These are phyloP conservation scores for Myotis daubentonii DNA, from an alignment of 2,797 vertebrate species.

Conservation along the genomic window DNA sequence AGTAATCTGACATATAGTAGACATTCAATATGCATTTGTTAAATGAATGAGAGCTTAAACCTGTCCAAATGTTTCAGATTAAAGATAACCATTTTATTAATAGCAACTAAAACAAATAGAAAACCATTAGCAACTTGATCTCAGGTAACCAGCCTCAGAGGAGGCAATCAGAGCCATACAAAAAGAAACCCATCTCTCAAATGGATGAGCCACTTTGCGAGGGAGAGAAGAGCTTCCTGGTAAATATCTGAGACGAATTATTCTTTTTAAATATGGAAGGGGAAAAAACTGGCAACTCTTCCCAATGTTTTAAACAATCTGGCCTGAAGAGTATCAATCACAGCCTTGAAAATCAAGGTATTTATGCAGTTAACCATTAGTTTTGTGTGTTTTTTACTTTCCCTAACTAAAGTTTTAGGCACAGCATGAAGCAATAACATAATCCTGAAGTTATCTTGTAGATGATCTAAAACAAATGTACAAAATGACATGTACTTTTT, in stretches of 20 bases:
- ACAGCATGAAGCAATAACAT: neutral
- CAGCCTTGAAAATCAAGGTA: slow-evolving; percentile 9
- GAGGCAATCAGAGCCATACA: neutral
- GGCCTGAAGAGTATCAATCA: neutral
- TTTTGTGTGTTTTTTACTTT: neutral
- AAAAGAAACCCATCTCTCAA: slow-evolving; percentile 6
- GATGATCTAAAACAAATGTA: slow-evolving; percentile 25
- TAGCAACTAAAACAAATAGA: slow-evolving; percentile 61
- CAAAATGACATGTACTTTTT: neutral
- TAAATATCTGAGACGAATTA: neutral
- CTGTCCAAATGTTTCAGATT: slow-evolving; percentile 37
- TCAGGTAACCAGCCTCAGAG: slow-evolving; percentile 45
- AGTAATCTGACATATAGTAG: neutral
- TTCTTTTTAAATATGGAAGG: neutral
- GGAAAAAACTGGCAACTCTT: neutral
- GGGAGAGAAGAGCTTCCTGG: neutral
- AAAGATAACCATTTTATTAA: slow-evolving; percentile 64
- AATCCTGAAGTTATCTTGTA: neutral
- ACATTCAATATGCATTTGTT: slow-evolving; percentile 53
- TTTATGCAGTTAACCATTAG: neutral
- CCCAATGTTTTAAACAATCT: slow-evolving; percentile 25
- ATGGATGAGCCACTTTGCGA: neutral
- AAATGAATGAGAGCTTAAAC: slow-evolving; percentile 56
- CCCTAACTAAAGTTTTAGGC: neutral
- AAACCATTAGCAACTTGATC: slow-evolving; percentile 59